Evolutionary conservation across 2,113 vertebrate species (phyloP).

Genomic region (Pseudonaja textilis): DNA sequence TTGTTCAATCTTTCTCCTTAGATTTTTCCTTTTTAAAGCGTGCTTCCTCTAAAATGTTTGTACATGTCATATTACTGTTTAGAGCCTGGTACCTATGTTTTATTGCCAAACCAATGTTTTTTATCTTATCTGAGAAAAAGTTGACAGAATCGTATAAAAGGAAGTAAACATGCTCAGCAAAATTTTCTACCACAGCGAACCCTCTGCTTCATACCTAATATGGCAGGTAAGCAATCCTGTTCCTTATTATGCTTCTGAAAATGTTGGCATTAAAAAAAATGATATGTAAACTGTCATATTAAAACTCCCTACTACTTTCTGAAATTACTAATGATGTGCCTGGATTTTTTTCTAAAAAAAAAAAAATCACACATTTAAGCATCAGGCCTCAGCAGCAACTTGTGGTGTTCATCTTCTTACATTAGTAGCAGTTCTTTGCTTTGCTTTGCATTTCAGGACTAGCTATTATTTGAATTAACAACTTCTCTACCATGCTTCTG

Average conservation of each 20-base stretch:
- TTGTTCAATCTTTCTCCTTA: neutral
- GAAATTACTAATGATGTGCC: neutral
- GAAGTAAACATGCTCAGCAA: neutral
- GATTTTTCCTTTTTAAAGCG: neutral
- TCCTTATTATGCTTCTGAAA: neutral
- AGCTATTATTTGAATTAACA: slow-evolving; percentile 2
- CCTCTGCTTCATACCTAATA: neutral
- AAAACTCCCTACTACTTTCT: neutral
- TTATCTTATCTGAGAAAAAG: neutral
- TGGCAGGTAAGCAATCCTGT: neutral
- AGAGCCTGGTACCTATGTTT: neutral
- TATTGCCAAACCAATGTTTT: neutral
- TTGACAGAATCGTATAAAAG: neutral
- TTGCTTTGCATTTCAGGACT: neutral
- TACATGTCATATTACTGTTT: neutral
- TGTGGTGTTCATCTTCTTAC: neutral
- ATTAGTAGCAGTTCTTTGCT: neutral
- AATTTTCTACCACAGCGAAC: neutral
- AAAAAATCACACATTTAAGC: neutral
- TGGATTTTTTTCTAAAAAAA: neutral
- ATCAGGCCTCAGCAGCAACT: neutral
- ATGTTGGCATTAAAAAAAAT: neutral
- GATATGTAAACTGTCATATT: neutral
- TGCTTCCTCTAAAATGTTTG: neutral
- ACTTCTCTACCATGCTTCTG: neutral